phyloP scores from a whole-genome alignment of 2,113 vertebrate genomes.

The Uropsilus gracilis region DNA sequence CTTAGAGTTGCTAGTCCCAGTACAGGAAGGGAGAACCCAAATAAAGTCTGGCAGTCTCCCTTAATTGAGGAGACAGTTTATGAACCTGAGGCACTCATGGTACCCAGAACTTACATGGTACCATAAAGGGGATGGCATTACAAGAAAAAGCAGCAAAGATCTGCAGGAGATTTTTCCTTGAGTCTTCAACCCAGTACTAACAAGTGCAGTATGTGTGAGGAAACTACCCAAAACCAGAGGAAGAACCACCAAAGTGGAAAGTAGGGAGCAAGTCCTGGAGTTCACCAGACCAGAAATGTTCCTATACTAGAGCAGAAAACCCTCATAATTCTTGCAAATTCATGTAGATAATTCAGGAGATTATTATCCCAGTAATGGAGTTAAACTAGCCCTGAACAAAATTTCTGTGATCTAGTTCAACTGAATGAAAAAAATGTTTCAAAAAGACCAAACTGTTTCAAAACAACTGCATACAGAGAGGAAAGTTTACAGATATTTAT shows the following conservation, averaged over 20 bases:
- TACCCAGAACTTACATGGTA: background rate
- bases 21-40: background rate
- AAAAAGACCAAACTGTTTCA: constrained; percentile 22
- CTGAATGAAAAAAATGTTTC: background rate
- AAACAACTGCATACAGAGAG: background rate
- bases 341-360: background rate
- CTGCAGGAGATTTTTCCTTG: background rate
- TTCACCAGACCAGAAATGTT: background rate
- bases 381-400: background rate
- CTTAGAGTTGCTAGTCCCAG: background rate
- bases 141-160: background rate
- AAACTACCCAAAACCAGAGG: background rate
- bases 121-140: background rate
- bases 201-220: background rate
- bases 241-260: background rate
- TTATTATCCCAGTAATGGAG: background rate
- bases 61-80: background rate
- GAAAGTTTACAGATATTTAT: background rate
- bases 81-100: too few species aligned
- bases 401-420: background rate
- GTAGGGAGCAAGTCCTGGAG: background rate
- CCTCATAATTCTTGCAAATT: background rate
- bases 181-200: background rate
- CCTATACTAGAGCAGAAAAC: background rate
- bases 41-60: background rate